Evolutionary conservation across 2,888 invertebrate genomes (phyloP), one percentile per base, ranked within the genome.

Genomic region (Dynastes tityus): DNA sequence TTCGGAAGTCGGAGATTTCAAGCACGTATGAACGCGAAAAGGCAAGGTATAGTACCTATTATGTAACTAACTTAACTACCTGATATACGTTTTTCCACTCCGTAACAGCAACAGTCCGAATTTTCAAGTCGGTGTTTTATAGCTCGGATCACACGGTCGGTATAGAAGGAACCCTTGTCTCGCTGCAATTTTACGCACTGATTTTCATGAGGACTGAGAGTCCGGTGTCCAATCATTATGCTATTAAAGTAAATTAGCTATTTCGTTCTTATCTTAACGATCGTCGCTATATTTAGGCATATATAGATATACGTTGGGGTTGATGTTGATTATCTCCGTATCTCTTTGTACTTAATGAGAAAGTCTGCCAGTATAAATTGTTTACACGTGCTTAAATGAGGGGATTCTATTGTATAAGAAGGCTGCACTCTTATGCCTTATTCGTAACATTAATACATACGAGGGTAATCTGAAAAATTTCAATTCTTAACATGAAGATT

Each of bases 171-270:
- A 61, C 63, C 71, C 70, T 63, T 5, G 32, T 37, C 45, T 61
- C 11, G 11, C 8, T 51, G 67, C 40, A 77, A 77, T 77, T 77
- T 68, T 37, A 58, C 58, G 65, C 55, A 71, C 71, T 77, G 77
- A 70, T 77, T 76, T 77, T 71, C 71, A 77, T 63, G 63, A 70
- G 70, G 63, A 29, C 67, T 45, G n/a, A 58, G 37, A 45, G n/a
- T 37, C 77, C 71, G 63, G 70, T 32, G 49, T 65, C 49, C 55
- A 37, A 58, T 70, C 53, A 77, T 77, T 77, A 77, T 67, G 29
- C 53, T 40, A 70, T 77, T 77, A 77, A 71, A 77, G 40, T 71
- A 71, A 77, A 77, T 77, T 27, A 77, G 40, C 29, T 37, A 58
- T 68, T 68, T 45, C 49, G n/a, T 67, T 67, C 67, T 71, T 58